phyloP scores from a whole-genome alignment of 2,113 vertebrate genomes.

The Choloepus hoffmanni region DNA sequence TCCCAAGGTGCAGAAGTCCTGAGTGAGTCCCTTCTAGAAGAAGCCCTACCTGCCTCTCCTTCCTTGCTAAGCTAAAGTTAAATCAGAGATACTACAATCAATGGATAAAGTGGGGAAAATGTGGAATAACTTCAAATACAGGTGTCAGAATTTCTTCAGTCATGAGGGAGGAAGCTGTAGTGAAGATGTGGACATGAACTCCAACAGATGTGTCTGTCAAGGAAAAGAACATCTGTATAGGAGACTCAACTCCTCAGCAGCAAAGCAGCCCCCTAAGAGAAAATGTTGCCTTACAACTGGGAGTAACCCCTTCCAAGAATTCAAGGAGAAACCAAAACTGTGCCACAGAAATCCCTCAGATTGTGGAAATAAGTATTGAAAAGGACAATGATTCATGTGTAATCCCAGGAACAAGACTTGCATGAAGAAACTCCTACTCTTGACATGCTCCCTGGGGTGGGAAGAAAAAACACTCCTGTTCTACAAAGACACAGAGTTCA shows the following conservation, averaged over 20 bases:
- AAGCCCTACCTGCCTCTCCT: too few species aligned
- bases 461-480: conserved; percentile 99
- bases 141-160: conserved; percentile 96
- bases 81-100: conserved; percentile 86
- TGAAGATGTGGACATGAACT: conserved; percentile 88
- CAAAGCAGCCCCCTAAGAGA: conserved; percentile 88
- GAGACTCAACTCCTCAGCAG: conserved; percentile 85
- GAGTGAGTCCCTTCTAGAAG: too few species aligned
- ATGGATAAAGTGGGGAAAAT: conserved; percentile 98
- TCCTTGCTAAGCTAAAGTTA: too few species aligned
- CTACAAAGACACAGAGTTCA: conserved; percentile 97
- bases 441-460: conserved; percentile 98
- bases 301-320: conserved; percentile 85
- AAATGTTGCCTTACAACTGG: conserved; percentile 88
- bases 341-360: conserved; percentile 95
- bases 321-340: conserved; percentile 94
- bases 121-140: conserved; percentile 99
- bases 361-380: conserved; percentile 96
- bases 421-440: conserved; percentile 97
- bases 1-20: too few species aligned
- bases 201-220: conserved; percentile 88
- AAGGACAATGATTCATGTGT: conserved; percentile 91
- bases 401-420: conserved; percentile 86
- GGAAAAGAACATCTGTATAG: conserved; percentile 85
- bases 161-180: conserved; percentile 89